phyloP scores from a whole-genome alignment of 2,113 vertebrate genomes.

The Xyliphius kryptos region DNA sequence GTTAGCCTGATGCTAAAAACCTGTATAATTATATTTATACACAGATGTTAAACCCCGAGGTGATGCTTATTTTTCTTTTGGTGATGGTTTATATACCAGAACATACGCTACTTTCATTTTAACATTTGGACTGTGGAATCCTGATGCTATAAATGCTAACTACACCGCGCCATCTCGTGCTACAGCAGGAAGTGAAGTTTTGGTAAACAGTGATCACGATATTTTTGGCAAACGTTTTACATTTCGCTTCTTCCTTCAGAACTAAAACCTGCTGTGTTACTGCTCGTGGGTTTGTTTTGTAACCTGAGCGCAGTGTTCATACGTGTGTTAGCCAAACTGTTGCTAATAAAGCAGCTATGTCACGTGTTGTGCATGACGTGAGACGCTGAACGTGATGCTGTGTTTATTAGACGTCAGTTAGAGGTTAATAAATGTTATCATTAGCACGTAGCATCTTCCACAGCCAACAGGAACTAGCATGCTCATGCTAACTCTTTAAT shows the following conservation, averaged over 20 bases:
- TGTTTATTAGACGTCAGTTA: neutral
- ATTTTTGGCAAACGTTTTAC: neutral
- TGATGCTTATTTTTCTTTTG: neutral
- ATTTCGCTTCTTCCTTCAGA: neutral
- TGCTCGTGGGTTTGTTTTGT: neutral
- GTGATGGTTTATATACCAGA: neutral
- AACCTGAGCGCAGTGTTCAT: slow-evolving; percentile 16
- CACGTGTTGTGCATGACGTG: slow-evolving; percentile 1
- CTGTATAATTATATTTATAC: too few species aligned
- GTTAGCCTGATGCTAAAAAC: too few species aligned
- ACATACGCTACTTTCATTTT: neutral
- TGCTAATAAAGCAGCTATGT: slow-evolving; percentile 13
- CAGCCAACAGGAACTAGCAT: too few species aligned
- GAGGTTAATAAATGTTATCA: too few species aligned
- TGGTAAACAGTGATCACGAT: neutral
- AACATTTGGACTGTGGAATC: neutral
- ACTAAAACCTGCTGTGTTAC: neutral
- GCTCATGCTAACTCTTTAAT: too few species aligned
- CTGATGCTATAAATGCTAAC: neutral
- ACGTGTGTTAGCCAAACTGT: neutral
- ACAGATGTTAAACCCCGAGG: neutral
- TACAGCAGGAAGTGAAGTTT: neutral
- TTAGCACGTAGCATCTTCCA: too few species aligned
- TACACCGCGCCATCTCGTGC: neutral
- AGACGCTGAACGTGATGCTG: neutral